Conservation (phyloP, 2,113 vertebrate species). For the Ictidomys tridecemlineatus region DNA sequence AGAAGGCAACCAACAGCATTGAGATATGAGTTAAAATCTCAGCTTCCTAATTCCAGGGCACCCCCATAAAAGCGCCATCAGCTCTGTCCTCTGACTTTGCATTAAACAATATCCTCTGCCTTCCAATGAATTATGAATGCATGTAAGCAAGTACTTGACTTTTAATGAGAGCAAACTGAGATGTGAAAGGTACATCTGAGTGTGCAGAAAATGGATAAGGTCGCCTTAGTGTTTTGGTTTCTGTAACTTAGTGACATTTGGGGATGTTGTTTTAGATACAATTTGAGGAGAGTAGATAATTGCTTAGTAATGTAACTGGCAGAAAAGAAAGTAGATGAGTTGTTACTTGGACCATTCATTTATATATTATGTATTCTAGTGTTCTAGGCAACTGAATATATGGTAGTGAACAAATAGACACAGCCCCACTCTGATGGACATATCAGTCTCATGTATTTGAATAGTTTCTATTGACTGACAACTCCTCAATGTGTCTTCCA, state of each 20-base stretch:
- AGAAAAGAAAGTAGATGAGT: not conserved
- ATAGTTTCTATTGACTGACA: not conserved
- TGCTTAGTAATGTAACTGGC: not conserved
- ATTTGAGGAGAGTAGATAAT: not conserved
- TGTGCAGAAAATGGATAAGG: not conserved
- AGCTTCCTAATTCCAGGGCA: not conserved
- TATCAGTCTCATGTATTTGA: not conserved
- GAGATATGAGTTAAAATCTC: not conserved
- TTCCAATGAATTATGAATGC: conserved; percentile 40
- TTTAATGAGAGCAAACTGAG: conserved; percentile 38
- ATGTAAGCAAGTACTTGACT: not conserved
- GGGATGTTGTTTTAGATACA: not conserved
- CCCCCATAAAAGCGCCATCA: not conserved
- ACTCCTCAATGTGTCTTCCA: not conserved
- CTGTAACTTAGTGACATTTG: conserved; percentile 17
- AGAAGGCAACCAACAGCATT: not conserved
- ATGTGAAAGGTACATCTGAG: not conserved
- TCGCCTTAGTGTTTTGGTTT: not conserved
- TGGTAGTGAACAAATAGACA: not conserved
- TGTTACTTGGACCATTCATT: not conserved
- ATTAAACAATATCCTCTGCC: not conserved
- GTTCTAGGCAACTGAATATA: not conserved
- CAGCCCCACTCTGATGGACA: not conserved
- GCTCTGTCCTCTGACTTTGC: not conserved
- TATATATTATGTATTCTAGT: not conserved